Evolutionary conservation across 2,888 invertebrate species (phyloP).

Genomic region (Diaprepes abbreviatus): DNA sequence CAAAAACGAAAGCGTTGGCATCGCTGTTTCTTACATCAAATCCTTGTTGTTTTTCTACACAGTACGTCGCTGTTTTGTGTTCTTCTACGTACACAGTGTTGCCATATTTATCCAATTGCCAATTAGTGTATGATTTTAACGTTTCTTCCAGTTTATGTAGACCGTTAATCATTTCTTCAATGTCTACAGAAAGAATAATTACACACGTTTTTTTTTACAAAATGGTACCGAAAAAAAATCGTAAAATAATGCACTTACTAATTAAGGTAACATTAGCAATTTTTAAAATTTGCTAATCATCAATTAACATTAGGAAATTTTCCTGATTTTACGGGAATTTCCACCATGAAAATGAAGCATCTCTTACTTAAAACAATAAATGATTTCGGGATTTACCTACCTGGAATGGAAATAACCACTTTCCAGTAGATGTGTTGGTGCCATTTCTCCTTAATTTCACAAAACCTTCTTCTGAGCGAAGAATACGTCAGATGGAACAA

Average conservation of each 20-base stretch:
- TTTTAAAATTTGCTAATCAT: too few relatives aligned
- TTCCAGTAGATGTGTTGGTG: constrained; percentile 73
- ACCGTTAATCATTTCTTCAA: constrained; percentile 49
- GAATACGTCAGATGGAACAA: constrained; percentile 57
- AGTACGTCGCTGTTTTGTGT: constrained; percentile 60
- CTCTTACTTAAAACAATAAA: too few relatives aligned
- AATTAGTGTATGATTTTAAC: constrained; percentile 34
- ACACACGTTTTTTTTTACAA: too few relatives aligned
- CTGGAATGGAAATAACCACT: constrained; percentile 73
- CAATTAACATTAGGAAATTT: too few relatives aligned
- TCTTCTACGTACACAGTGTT: constrained; percentile 56
- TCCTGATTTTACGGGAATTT: too few relatives aligned
- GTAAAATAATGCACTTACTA: too few relatives aligned
- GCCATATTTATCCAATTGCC: constrained; percentile 42
- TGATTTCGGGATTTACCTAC: too few relatives aligned
- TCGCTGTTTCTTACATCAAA: constrained; percentile 52
- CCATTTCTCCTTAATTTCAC: constrained; percentile 53
- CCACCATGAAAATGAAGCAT: too few relatives aligned
- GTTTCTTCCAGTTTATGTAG: constrained; percentile 49
- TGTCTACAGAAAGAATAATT: constrained; percentile 30
- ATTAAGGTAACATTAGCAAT: too few relatives aligned
- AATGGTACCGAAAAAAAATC: too few relatives aligned
- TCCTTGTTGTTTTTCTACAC: constrained; percentile 61
- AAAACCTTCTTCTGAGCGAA: constrained; percentile 56
- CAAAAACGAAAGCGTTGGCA: constrained; percentile 63